These are phyloP conservation scores for Pristionchus pacificus DNA, from an alignment of 1,140 invertebrate genomes.

Conservation along the genomic window DNA sequence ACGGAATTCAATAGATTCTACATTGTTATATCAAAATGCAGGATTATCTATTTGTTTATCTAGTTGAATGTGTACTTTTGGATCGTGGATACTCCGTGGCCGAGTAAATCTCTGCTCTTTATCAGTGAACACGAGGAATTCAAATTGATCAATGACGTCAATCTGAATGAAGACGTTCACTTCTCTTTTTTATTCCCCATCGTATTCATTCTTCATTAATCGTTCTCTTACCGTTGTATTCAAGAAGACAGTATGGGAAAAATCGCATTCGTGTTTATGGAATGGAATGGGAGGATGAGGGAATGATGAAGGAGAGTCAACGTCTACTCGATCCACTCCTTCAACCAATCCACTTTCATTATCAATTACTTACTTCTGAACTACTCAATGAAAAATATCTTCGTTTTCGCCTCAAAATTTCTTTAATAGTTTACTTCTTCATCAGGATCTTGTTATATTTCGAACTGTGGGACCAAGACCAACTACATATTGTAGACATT, in stretches of 20 bases:
- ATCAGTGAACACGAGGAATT: background rate
- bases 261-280: background rate
- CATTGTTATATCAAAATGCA: background rate
- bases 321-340: background rate
- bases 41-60: background rate
- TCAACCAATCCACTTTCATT: too few species aligned
- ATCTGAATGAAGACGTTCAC: constrained; percentile 1
- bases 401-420: too few species aligned
- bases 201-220: background rate
- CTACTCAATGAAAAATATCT: too few species aligned
- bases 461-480: too few species aligned
- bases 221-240: background rate
- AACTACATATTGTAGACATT: background rate
- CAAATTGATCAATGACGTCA: background rate
- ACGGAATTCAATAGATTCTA: background rate
- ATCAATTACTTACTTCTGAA: too few species aligned
- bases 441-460: too few species aligned
- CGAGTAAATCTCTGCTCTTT: background rate
- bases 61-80: too few species aligned
- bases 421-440: too few species aligned
- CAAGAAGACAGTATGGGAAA: background rate
- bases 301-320: background rate
- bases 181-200: background rate
- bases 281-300: background rate
- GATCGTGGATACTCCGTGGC: too few species aligned